Conservation (phyloP, 2,888 invertebrate species). For the Acholoe squamosa region DNA sequence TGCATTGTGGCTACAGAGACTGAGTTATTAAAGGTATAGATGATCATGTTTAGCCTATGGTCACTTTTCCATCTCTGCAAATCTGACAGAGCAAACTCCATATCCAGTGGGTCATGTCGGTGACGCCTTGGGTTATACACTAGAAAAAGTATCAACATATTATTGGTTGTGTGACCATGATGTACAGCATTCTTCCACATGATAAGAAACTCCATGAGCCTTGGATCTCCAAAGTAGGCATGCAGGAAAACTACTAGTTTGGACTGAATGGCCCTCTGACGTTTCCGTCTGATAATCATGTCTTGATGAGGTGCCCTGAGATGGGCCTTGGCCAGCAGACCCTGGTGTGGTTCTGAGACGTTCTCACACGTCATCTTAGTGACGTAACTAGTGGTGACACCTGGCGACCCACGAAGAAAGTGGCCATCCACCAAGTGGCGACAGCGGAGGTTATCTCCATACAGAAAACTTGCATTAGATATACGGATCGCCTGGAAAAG, state of each 20-base stretch:
- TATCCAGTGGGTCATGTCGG: not conserved
- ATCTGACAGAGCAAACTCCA: slow-evolving; percentile 32
- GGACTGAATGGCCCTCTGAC: not conserved
- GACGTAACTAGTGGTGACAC: slow-evolving; percentile 11
- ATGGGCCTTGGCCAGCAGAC: not conserved
- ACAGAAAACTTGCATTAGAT: slow-evolving; percentile 37
- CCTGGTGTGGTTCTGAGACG: not conserved
- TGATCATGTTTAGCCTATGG: not conserved
- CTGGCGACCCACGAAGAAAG: not conserved
- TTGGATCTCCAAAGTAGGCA: slow-evolving; percentile 41
- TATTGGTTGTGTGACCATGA: not conserved
- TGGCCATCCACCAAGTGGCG: slow-evolving; percentile 59
- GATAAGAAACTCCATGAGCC: slow-evolving; percentile 34
- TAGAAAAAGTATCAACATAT: slow-evolving; percentile 28
- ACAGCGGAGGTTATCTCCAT: slow-evolving; percentile 30
- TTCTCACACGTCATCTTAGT: slow-evolving; percentile 38
- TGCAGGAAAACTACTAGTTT: slow-evolving; percentile 58
- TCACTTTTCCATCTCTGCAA: slow-evolving; percentile 44
- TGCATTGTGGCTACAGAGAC: not conserved
- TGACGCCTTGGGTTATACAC: slow-evolving; percentile 18
- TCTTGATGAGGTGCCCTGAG: slow-evolving; percentile 24
- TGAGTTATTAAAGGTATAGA: slow-evolving; percentile 5
- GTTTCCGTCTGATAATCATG: not conserved
- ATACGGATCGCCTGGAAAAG: not conserved
- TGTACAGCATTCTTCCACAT: slow-evolving; percentile 49